Evolutionary conservation across 2,797 vertebrate genomes (phyloP), one percentile per base, ranked within the genome.

Genomic region (Ataeniobius toweri): DNA sequence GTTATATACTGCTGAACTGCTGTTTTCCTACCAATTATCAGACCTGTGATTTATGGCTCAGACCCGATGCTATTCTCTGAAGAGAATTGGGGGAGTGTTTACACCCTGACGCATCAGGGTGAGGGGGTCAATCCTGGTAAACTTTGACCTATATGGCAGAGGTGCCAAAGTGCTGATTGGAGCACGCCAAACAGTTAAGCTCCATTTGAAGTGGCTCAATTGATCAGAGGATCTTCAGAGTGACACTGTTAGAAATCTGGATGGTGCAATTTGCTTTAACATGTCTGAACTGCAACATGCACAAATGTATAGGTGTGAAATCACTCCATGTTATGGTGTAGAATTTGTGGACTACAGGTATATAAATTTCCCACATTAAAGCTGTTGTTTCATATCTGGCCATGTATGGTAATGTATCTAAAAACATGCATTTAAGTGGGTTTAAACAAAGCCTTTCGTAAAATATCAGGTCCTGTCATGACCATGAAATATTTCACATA

Each of bases 1-100:
- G 96, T 99, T 99, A 99, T 99, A 99, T 99, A 99, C 97, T 98
- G 97, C 97, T 95, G 95, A 96, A 98, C 97, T 95, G 96, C 98
- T 98, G 97, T 97, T 99, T 98, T 99, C 96, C 96, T 96, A 98
- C 98, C 98, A 99, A 99, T 99, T 99, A 99, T 97, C 96, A 96
- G 96, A 94, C 93, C 94, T 93, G 94, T 97, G 98, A 99, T 99
- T 99, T 99, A 99, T 97, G 96, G 96, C 96, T 94, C 79, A 90
- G 95, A 96, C 96, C 95, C 95, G 93, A 94, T 94, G 96, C 95
- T 96, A 97, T 97, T 97, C 97, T 97, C 96, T 91, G 94, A 91
- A 95, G 96, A 91, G 89, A 90, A 90, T 65, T 67, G 88, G 85
- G 88, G 87, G 92, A 83, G 87, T 89, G 88, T 94, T 93, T 88